Evolutionary conservation across 2,888 invertebrate genomes (phyloP), one percentile per base, ranked within the genome.

Genomic region (Thelaira solivaga): DNA sequence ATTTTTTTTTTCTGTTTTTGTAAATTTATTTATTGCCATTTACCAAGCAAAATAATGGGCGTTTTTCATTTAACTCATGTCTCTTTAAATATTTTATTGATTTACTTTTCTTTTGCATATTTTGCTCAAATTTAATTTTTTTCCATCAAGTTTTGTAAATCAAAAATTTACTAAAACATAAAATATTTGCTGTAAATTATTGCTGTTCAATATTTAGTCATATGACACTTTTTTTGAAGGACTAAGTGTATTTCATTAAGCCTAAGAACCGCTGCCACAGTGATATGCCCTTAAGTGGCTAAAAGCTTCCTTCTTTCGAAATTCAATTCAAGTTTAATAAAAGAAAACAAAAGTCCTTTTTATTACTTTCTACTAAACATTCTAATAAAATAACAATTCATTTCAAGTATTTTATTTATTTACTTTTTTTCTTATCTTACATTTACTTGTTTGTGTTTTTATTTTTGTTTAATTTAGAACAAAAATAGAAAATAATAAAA

Each of bases 41-140:
- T 49, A n/a, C 43, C 29, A 53, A 49, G n/a, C 29, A 36, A 67
- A 74, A 68, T 74, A 18, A 74, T 74, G 74, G 74, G 74, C 74
- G 74, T 68, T 68, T 43, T 61, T 10, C 29, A n/a, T 43, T 43
- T n/a, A n/a, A n/a, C n/a, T n/a, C n/a, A n/a, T n/a, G n/a, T n/a
- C n/a, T n/a, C n/a, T n/a, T n/a, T n/a, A n/a, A n/a, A n/a, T n/a
- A n/a, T 13, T 59, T 16, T 67, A 36, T 4, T 24, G 22, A 13
- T 13, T 22, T 26, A 7, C 31, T 11, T 43, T 11, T 13, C 2
- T 51, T 41, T 6, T 55, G 24, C 20, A 53, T 69, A 43, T 65
- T 45, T 76, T 53, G 64, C 59, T 36, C 59, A 69, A n/a, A 64
- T 69, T 69, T 51, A 69, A 8, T 64, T 69, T 41, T n/a, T n/a